phyloP scores from a whole-genome alignment of 2,113 vertebrate species.

The Oryzias celebensis region DNA sequence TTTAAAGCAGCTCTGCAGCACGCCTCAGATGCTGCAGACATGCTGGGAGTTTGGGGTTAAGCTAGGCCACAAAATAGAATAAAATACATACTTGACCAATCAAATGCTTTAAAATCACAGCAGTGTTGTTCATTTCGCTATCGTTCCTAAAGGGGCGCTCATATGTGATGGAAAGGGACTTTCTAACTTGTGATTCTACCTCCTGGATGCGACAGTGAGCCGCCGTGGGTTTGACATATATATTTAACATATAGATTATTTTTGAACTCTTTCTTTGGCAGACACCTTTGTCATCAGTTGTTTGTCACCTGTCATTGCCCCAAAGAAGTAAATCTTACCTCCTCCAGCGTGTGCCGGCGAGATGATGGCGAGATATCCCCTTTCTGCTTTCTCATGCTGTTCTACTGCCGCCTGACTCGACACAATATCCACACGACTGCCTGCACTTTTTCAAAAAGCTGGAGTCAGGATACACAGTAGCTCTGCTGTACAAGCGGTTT shows the following conservation, averaged over 20 bases:
- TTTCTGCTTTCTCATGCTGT: constrained; percentile 35
- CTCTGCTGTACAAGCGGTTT: constrained; percentile 23
- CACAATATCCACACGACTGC: constrained; percentile 49
- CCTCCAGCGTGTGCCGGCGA: constrained; percentile 34
- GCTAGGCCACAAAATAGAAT: not conserved
- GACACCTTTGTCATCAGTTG: constrained; percentile 38
- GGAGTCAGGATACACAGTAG: constrained; percentile 30
- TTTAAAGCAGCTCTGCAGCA: not conserved
- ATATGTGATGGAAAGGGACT: no score
- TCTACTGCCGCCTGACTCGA: constrained; percentile 58
- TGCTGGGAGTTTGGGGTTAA: not conserved
- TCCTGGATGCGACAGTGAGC: no score
- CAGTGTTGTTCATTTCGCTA: no score
- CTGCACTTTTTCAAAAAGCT: constrained; percentile 42
- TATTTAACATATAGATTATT: not conserved
- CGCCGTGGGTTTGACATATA: not conserved
- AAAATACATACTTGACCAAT: not conserved
- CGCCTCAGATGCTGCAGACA: not conserved
- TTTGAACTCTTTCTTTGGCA: constrained; percentile 5
- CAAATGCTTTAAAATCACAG: not conserved
- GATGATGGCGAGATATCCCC: constrained; percentile 38
- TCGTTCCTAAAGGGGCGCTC: no score
- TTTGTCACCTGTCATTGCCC: constrained; percentile 32
- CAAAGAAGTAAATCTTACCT: constrained; percentile 39
- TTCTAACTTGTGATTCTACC: no score